A percentile compares a stretch with the other conserved stretches of the same genome.
Evolutionary conservation across 2,888 invertebrate species (phyloP).

Genomic region (Serrognathus titanus): DNA sequence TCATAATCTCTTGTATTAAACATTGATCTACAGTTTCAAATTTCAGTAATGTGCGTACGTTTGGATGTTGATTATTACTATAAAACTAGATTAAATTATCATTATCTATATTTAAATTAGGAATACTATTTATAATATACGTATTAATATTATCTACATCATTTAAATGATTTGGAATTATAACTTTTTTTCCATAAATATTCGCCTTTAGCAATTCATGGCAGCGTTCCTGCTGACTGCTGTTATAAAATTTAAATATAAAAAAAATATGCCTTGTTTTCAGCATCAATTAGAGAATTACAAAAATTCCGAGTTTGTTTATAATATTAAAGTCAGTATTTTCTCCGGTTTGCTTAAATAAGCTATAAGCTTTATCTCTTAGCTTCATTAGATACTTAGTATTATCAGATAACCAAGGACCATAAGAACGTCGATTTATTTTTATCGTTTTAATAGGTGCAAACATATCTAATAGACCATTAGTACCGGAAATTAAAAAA

Average conservation of each 20-base stretch:
- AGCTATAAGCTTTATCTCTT: neutral
- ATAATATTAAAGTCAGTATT: constrained; percentile 9
- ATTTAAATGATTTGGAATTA: neutral
- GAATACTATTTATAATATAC: constrained; percentile 2
- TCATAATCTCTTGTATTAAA: neutral
- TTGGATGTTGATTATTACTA: neutral
- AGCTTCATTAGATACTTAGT: no score
- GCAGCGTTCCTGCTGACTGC: neutral
- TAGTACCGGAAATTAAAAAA: neutral
- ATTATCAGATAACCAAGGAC: neutral
- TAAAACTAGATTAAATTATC: neutral
- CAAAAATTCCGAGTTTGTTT: constrained; percentile 13
- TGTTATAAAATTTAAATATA: neutral
- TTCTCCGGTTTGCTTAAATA: constrained; percentile 1
- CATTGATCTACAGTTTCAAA: neutral
- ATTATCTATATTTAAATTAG: neutral
- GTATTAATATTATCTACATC: neutral
- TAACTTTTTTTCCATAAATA: neutral
- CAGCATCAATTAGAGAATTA: constrained; percentile 5
- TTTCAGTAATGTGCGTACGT: neutral
- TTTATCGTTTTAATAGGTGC: neutral
- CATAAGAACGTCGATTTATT: constrained; percentile 1
- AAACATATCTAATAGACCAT: constrained; percentile 5
- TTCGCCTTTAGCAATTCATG: neutral
- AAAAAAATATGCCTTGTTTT: constrained; percentile 11